A percentile compares a stretch with the other conserved stretches of the same genome.
Conservation (phyloP, 2,113 vertebrate species). For the Abramis brama region DNA sequence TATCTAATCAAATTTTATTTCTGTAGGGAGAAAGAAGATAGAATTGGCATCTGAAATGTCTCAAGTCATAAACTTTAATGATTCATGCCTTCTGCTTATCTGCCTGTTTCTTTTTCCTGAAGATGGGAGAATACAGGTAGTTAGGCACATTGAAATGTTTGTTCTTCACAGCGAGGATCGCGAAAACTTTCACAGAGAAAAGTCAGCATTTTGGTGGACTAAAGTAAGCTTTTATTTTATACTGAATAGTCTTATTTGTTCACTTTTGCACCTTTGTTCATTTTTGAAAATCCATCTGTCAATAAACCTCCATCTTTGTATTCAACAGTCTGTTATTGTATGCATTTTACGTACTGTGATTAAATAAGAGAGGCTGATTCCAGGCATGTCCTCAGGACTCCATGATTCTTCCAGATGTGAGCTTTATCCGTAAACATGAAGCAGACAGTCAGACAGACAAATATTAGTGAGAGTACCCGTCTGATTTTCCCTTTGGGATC, state of each 20-base stretch:
- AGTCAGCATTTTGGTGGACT: background rate
- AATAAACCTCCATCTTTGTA: background rate
- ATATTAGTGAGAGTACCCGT: conserved; percentile 23
- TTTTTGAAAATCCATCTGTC: background rate
- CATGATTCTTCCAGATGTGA: conserved; percentile 4
- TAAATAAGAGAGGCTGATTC: background rate
- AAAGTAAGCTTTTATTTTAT: background rate
- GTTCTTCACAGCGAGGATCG: background rate
- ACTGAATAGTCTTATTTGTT: background rate
- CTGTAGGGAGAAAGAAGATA: background rate
- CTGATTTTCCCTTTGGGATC: background rate
- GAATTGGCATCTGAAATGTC: conserved; percentile 9
- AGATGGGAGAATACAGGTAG: conserved; percentile 1
- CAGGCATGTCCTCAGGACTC: background rate
- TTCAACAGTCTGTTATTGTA: background rate
- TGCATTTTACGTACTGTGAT: background rate
- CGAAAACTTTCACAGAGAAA: background rate
- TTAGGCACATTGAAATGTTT: background rate
- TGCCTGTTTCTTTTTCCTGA: background rate
- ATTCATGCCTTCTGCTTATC: conserved; percentile 28
- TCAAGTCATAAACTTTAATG: conserved; percentile 28
- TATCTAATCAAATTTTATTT: conserved; percentile 48
- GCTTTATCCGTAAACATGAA: conserved; percentile 13
- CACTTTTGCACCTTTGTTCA: background rate
- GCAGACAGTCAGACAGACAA: conserved; percentile 6